phyloP scores from a whole-genome alignment of 2,888 invertebrate species.

The Mythimna loreyi region DNA sequence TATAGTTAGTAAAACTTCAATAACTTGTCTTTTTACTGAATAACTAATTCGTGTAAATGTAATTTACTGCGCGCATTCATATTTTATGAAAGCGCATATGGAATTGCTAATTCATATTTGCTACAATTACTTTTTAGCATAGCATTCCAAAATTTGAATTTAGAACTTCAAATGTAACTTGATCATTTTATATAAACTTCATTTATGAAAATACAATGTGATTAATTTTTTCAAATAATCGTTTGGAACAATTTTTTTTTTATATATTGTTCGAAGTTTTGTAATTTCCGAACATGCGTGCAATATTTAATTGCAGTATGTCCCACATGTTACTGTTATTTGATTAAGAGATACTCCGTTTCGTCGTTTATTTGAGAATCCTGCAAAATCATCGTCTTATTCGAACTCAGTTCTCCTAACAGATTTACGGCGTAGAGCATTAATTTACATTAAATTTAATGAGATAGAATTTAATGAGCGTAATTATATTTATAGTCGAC shows the following conservation, averaged over 20 bases:
- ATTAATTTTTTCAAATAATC: slow-evolving; percentile 21
- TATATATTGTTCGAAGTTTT: slow-evolving; percentile 10
- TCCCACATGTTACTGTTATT: slow-evolving; percentile 71
- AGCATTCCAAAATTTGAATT: slow-evolving; percentile 22
- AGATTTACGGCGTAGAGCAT: slow-evolving; percentile 53
- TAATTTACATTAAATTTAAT: slow-evolving; percentile 49
- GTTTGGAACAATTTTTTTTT: neutral
- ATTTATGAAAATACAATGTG: neutral
- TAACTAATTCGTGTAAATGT: slow-evolving; percentile 34
- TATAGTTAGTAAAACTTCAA: slow-evolving; percentile 38
- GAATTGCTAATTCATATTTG: slow-evolving; percentile 27
- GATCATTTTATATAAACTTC: neutral
- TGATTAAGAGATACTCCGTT: slow-evolving; percentile 77
- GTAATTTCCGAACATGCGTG: slow-evolving; percentile 9
- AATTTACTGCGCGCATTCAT: slow-evolving; percentile 35
- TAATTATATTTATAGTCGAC: slow-evolving; percentile 57
- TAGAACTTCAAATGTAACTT: neutral
- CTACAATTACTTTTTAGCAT: slow-evolving; percentile 18
- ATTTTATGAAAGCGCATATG: slow-evolving; percentile 26
- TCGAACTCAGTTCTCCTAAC: slow-evolving; percentile 47
- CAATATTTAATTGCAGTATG: slow-evolving; percentile 63
- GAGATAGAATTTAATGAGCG: slow-evolving; percentile 37
- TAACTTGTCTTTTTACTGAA: slow-evolving; percentile 16
- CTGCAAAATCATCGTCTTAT: slow-evolving; percentile 73
- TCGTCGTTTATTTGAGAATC: slow-evolving; percentile 71